Evolutionary conservation across 1,140 invertebrate species (phyloP).

Genomic region (Drosophila pandora): DNA sequence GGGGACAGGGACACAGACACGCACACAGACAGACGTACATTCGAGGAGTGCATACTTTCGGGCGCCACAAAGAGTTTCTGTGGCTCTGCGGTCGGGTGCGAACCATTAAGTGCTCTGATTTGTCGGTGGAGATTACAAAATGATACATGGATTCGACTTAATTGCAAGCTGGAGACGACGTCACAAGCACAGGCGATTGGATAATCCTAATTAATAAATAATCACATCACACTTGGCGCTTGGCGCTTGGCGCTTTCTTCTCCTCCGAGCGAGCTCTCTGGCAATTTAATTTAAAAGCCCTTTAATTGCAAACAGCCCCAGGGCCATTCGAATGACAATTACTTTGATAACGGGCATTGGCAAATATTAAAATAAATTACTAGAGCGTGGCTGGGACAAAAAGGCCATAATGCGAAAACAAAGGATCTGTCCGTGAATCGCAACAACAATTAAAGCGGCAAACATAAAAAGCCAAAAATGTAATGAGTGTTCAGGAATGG

Average conservation of each 20-base stretch:
- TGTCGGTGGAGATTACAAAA: slow-evolving; percentile 47
- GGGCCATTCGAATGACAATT: neutral
- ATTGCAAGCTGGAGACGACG: slow-evolving; percentile 20
- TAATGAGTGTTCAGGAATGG: slow-evolving; percentile 18
- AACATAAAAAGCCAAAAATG: slow-evolving; percentile 28
- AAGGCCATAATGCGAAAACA: neutral
- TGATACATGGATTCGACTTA: slow-evolving; percentile 54
- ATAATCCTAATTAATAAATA: neutral
- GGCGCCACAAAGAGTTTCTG: slow-evolving; percentile 19
- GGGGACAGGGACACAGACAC: slow-evolving; percentile 16
- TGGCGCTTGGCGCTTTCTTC: no score
- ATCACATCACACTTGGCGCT: neutral
- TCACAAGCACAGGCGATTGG: neutral
- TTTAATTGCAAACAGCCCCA: neutral
- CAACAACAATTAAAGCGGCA: slow-evolving; percentile 31
- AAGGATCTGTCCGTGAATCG: neutral
- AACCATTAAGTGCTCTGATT: slow-evolving; percentile 39
- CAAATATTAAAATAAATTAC: neutral
- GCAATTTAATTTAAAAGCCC: neutral
- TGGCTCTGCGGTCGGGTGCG: slow-evolving; percentile 10
- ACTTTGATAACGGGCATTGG: neutral
- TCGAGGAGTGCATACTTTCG: slow-evolving; percentile 28
- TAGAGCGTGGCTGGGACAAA: neutral
- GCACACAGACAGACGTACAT: slow-evolving; percentile 8
- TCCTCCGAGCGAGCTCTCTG: neutral